Base-by-base conservation (phyloP, 2,888 invertebrate genomes). In the Polyommatus icarus region DNA sequence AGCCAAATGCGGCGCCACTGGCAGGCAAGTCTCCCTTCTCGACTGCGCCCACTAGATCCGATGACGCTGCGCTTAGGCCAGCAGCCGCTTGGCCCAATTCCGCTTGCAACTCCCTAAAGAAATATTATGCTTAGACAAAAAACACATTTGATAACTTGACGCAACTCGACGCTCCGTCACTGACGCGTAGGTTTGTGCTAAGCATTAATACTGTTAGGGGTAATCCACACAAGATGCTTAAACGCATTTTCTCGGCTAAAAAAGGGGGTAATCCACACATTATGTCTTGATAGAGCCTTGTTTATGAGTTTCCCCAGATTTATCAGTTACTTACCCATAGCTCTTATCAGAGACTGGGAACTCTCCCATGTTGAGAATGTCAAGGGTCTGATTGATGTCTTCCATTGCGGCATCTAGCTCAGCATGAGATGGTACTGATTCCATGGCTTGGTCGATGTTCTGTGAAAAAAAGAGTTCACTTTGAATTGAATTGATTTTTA, bases 341-440 rank as follows among this genome's bases (percentile, higher is more conserved):
- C 95, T 95, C 84, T 96, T 96, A 83, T 95, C 95, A 0, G 97
- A 96, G 0, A 95, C 95, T 5, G 98, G 98, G 89, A 97, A 97
- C 85, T 97, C 96, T 67, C 96, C 96, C 88, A 95, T 95, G 81
- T 96, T 95, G 29, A 98, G 94, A 15, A 96, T 95, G 83, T 97
- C 96, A 76, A 96, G 95, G 71, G 97, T 95, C 83, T 97, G 96
- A 79, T 96, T 96, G 82, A 99, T 98, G 83, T 96, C 96, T 80
- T 96, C 96, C 83, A 98, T 96, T 0, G 98, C 98, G 29, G 96
- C 95, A 87, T 99, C 99, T n/a, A 99, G 97, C 87, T 99, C 99
- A 77, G 97, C 96, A 88, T 99, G 98, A 0, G 99, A 98, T 0
- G 99, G 99, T 71, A 99, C 95, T 81, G 98, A 98, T 82, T 97